These are phyloP conservation scores for Siphonodentalium dalli DNA, from an alignment of 2,888 invertebrate species.

Conservation along the genomic window DNA sequence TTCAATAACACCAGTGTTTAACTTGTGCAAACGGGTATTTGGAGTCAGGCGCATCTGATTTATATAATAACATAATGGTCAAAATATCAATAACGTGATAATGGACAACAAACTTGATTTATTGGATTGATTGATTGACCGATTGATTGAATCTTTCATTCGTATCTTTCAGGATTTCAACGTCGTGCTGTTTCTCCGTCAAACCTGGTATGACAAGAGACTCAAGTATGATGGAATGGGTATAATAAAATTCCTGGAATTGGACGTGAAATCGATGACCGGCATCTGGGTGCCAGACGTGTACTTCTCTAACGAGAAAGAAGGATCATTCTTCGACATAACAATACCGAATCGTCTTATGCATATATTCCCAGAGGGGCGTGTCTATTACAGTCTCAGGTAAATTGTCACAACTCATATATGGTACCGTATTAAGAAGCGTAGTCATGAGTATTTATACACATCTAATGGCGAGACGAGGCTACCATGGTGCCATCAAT, in stretches of 20 bases:
- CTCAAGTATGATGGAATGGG: conserved; percentile 32
- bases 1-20: too few relatives aligned
- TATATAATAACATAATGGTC: too few relatives aligned
- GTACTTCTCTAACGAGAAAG: conserved; percentile 55
- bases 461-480: too few relatives aligned
- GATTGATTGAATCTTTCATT: too few relatives aligned
- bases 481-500: too few relatives aligned
- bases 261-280: conserved; percentile 48
- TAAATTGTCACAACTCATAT: conserved; percentile 16
- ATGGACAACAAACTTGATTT: too few relatives aligned
- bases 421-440: too few relatives aligned
- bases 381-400: conserved; percentile 45
- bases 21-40: too few relatives aligned
- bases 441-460: too few relatives aligned
- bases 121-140: too few relatives aligned
- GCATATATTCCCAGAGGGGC: conserved; percentile 51
- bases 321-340: conserved; percentile 49
- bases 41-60: too few relatives aligned
- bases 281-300: conserved; percentile 56
- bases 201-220: conserved; percentile 44
- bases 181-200: conserved; percentile 45
- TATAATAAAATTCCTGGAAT: conserved; percentile 39
- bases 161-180: conserved; percentile 43
- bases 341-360: conserved; percentile 56
- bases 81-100: too few relatives aligned